Base-by-base conservation (phyloP, 2,797 vertebrate species). In the Telmatherina bonti region DNA sequence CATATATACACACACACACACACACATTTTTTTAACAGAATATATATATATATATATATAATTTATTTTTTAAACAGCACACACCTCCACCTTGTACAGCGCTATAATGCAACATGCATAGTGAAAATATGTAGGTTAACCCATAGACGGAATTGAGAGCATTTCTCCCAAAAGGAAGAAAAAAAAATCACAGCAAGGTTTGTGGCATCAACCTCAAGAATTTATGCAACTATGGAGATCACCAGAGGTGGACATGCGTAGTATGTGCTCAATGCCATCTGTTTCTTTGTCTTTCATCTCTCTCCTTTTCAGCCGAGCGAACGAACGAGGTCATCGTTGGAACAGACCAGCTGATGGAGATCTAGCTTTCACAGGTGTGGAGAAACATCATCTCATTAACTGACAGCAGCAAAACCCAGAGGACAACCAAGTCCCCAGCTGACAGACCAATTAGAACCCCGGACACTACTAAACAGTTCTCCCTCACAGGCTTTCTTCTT, bases 261-360 rank as follows among this genome's bases (percentile, higher is more conserved):
- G 33, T 13, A 11, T 56, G 26, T 22, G 26, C 27, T 45, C 43
- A 16, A 18, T 38, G 2, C 15, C 16, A 31, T 59, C 31, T 64
- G 27, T 57, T 20, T 43, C 43, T 41, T 27, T 24, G 16, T 69
- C n/a, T 72, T 10, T n/a, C n/a, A n/a, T n/a, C 56, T 78, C 38
- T 68, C 35, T 93, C 69, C 38, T 60, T 57, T 77, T 30, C 91
- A 99, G 98, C 95, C 86, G 97, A 97, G 93, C 95, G 95, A 87
- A 94, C 95, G 83, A 99, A 99, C 59, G 98, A 99, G 85, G 96
- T 99, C 88, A 99, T 99, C 56, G 96, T 99, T 88, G 97, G 97
- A 87, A 96, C 91, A 1, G 97, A 99, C 89, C 97, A 98, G 83
- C 94, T 99, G 90, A 99, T 99, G 97, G 97, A 99, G 94, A 98